phyloP scores from a whole-genome alignment of 2,113 vertebrate genomes.

The human (Homo sapiens) region GRCh38 chr4:102464501-102465000 shows the following conservation, averaged over 20 bases:
- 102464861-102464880: no score
- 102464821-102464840: background rate
- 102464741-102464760: background rate
- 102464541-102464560: no score
- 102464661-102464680: no score
- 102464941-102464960: constrained; percentile 39
- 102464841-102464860: background rate
- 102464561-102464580: no score
- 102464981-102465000: background rate
- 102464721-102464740: background rate
- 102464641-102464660: no score
- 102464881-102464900: background rate
- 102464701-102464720: background rate
- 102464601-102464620: no score
- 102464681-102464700: background rate
- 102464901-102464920: constrained; percentile 9
- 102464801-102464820: background rate
- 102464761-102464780: background rate
- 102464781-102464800: background rate
- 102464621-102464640: no score
- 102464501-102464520: no score
- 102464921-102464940: constrained; percentile 23
- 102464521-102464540: no score
- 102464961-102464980: background rate
- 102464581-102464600: no score